Evolutionary conservation across 2,888 invertebrate genomes (phyloP).

Genomic region (Neoaliturus tenellus): DNA sequence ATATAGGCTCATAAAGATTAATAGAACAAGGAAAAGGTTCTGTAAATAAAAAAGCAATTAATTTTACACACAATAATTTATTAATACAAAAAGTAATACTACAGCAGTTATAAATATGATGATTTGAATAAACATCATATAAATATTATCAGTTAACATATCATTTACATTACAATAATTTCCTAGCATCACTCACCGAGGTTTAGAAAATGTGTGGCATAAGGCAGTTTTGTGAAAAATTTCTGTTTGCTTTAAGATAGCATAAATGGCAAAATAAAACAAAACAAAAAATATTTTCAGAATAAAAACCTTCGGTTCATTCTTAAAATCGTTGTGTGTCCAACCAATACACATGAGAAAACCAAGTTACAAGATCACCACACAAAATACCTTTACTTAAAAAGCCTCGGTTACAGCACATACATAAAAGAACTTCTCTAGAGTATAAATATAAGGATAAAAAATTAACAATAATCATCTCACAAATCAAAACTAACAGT

Average conservation of each 20-base stretch:
- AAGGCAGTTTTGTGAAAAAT: slow-evolving; percentile 6
- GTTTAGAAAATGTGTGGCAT: not conserved
- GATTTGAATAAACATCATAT: not conserved
- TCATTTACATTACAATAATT: not conserved
- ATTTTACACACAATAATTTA: slow-evolving; percentile 33
- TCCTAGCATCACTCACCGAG: not conserved
- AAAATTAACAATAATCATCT: not conserved
- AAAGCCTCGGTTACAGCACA: not conserved
- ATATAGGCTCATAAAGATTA: too few relatives aligned
- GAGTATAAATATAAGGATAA: not conserved
- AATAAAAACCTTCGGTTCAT: not conserved
- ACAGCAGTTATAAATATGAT: slow-evolving; percentile 36
- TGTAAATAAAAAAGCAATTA: not conserved
- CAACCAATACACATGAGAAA: not conserved
- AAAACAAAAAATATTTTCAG: not conserved
- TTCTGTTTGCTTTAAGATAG: not conserved
- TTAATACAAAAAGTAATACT: slow-evolving; percentile 39
- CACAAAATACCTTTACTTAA: too few relatives aligned
- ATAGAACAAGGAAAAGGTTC: not conserved
- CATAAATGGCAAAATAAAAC: not conserved
- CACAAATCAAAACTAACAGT: not conserved
- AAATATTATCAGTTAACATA: not conserved
- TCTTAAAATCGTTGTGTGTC: not conserved
- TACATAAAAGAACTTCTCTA: not conserved
- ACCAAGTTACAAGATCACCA: too few relatives aligned